Conservation (phyloP, 2,113 vertebrate genomes). For the Pygathrix nemaeus region DNA sequence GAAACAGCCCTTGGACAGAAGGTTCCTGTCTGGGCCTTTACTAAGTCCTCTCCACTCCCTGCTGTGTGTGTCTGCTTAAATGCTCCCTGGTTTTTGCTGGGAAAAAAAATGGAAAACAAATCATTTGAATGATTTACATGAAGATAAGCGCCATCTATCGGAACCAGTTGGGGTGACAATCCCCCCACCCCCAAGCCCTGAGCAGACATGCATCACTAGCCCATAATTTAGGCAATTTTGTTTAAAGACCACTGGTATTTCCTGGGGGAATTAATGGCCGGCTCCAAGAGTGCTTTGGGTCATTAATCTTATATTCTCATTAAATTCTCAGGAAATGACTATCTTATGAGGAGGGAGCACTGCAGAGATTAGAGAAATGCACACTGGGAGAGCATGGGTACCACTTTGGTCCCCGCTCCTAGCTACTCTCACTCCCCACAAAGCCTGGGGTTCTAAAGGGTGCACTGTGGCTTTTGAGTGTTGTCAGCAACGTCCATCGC, state of each 20-base stretch:
- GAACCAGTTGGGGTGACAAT: slow-evolving; percentile 53
- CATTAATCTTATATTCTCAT: slow-evolving; percentile 71
- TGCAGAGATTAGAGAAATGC: neutral
- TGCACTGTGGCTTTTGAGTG: slow-evolving; percentile 16
- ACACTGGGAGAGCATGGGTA: neutral
- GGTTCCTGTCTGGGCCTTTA: slow-evolving; percentile 39
- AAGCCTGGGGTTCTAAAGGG: neutral
- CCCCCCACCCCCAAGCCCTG: neutral
- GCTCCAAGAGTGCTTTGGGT: slow-evolving; percentile 66
- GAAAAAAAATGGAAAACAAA: slow-evolving; percentile 59
- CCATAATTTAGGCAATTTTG: slow-evolving; percentile 58
- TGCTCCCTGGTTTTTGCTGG: neutral
- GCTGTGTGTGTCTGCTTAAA: neutral
- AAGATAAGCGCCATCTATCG: slow-evolving; percentile 80
- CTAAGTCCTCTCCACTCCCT: slow-evolving; percentile 24
- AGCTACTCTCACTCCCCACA: neutral
- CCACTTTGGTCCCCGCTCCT: neutral
- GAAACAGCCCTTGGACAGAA: slow-evolving; percentile 38
- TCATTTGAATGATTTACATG: slow-evolving; percentile 58
- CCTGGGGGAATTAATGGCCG: slow-evolving; percentile 74
- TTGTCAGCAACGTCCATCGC: neutral
- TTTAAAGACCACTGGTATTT: slow-evolving; percentile 75
- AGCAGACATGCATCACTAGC: slow-evolving; percentile 26
- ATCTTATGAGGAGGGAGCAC: neutral
- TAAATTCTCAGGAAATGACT: slow-evolving; percentile 76